Evolutionary conservation across 2,113 vertebrate genomes (phyloP).

Genomic region (Stegastes partitus): DNA sequence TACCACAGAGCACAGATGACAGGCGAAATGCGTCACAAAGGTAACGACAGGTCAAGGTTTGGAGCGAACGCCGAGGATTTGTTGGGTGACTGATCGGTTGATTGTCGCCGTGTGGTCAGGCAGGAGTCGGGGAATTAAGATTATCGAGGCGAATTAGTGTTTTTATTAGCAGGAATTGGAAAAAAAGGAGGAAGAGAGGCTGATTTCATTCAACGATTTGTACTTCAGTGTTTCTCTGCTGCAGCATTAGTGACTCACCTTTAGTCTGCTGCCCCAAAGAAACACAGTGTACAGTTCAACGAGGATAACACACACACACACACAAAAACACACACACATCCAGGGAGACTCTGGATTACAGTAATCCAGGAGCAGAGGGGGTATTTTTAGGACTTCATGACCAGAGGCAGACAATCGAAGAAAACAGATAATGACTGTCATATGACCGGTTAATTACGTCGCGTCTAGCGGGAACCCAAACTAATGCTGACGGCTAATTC

Average conservation of each 20-base stretch:
- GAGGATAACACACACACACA: slow-evolving; percentile 1
- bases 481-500: slow-evolving; percentile 4
- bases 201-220: not conserved
- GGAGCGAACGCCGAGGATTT: not conserved
- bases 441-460: slow-evolving; percentile 50
- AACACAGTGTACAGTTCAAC: slow-evolving; percentile 4
- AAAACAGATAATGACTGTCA: slow-evolving; percentile 63
- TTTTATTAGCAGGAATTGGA: not conserved
- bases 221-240: not conserved
- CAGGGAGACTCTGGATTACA: slow-evolving; percentile 65
- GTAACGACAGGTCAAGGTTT: not conserved
- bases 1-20: not conserved
- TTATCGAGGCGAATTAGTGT: not conserved
- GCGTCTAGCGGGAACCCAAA: slow-evolving; percentile 1
- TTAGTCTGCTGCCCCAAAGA: slow-evolving; percentile 15
- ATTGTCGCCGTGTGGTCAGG: not conserved
- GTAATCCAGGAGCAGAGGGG: slow-evolving; percentile 63
- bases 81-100: not conserved
- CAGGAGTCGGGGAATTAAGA: not conserved
- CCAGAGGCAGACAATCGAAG: slow-evolving; percentile 58
- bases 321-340: slow-evolving; percentile 25
- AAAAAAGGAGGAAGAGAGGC: not conserved
- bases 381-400: slow-evolving; percentile 72
- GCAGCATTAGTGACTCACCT: slow-evolving; percentile 19
- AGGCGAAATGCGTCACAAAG: not conserved